These are phyloP conservation scores for Oncorhynchus gorbuscha DNA, from an alignment of 2,113 vertebrate species.

Conservation along the genomic window DNA sequence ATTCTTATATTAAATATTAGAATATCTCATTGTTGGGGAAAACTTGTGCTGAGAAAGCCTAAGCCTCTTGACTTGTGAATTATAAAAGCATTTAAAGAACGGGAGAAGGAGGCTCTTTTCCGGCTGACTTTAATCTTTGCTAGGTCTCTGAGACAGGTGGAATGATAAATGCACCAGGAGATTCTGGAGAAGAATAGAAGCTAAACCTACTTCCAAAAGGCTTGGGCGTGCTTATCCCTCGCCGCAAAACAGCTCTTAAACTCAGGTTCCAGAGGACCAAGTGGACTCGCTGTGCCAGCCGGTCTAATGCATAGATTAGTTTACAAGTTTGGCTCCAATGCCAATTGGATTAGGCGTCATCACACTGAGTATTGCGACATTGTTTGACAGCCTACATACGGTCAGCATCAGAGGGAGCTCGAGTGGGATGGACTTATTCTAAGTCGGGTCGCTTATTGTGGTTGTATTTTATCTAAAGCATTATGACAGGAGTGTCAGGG, in stretches of 20 bases:
- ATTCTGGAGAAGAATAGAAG: conserved; percentile 63
- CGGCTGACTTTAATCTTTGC: conserved; percentile 78
- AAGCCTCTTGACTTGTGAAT: conserved; percentile 81
- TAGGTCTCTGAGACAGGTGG: conserved; percentile 79
- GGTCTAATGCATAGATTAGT: conserved; percentile 78
- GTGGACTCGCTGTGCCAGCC: conserved; percentile 60
- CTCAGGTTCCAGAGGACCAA: conserved; percentile 65
- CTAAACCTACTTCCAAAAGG: conserved; percentile 63
- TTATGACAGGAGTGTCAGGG: conserved; percentile 61
- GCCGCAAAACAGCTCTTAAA: conserved; percentile 61
- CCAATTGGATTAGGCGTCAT: conserved; percentile 76
- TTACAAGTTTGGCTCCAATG: conserved; percentile 76
- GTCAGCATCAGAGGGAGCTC: conserved; percentile 56
- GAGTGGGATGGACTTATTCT: conserved; percentile 67
- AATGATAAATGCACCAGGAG: conserved; percentile 68
- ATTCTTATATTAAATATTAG: conserved; percentile 78
- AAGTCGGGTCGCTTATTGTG: conserved; percentile 43
- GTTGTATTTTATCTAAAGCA: conserved; percentile 49
- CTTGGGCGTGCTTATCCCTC: conserved; percentile 63
- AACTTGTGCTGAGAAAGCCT: conserved; percentile 73
- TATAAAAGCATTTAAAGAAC: conserved; percentile 71
- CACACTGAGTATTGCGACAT: conserved; percentile 59
- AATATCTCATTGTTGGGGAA: conserved; percentile 74
- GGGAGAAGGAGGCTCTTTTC: conserved; percentile 44
- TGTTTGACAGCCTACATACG: conserved; percentile 71